Evolutionary conservation across 2,113 vertebrate species (phyloP).

Genomic region (Balaeniceps rex): DNA sequence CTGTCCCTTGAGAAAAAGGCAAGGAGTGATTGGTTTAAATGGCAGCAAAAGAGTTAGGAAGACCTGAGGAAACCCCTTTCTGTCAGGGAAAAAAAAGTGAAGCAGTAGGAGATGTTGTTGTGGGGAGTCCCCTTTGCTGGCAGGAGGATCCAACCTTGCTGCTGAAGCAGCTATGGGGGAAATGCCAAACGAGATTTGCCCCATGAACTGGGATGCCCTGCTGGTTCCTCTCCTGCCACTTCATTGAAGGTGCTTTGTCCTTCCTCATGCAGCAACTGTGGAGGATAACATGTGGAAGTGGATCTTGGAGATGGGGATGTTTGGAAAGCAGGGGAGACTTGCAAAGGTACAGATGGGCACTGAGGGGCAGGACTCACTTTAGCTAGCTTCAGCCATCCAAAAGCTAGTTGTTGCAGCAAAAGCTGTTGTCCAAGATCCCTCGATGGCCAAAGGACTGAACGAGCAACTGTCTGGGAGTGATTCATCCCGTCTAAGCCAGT

Average conservation of each 20-base stretch:
- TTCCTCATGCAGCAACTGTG: not conserved
- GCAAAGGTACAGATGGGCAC: not conserved
- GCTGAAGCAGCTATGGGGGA: not conserved
- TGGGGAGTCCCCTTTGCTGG: not conserved
- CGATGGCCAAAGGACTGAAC: not conserved
- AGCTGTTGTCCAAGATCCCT: not conserved
- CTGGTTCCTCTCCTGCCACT: not conserved
- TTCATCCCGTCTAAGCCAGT: not conserved
- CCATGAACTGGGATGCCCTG: not conserved
- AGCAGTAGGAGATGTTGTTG: not conserved
- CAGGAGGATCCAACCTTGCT: not conserved
- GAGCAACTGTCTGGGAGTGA: not conserved
- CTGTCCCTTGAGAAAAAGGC: not conserved
- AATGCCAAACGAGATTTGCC: not conserved
- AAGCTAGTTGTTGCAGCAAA: not conserved
- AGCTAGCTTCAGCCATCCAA: not conserved
- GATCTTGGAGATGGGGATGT: not conserved
- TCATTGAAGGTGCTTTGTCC: not conserved
- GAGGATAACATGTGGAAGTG: not conserved
- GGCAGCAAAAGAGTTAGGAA: not conserved
- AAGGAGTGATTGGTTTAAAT: not conserved
- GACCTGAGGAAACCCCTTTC: not conserved
- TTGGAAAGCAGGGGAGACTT: not conserved
- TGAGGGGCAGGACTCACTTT: not conserved
- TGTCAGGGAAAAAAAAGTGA: not conserved